A percentile compares a stretch with the other conserved stretches of the same genome.
These are phyloP conservation scores for Virgularia gustaviana DNA, from an alignment of 92 coral and sea anemone species.

Conservation along the genomic window DNA sequence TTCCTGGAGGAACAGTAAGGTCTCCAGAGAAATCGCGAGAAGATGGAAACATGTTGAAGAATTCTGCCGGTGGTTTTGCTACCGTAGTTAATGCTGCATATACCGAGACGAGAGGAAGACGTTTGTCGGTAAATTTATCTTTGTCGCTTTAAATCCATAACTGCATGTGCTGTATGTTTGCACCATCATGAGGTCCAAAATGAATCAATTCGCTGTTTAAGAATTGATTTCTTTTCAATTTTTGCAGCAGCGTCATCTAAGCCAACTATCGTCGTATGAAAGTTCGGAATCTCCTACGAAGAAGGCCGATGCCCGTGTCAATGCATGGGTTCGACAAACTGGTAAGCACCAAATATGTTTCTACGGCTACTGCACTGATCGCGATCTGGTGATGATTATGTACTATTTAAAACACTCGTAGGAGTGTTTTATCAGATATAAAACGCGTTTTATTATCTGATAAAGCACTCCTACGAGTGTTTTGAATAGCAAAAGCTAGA, in stretches of 20 bases:
- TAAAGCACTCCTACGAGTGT: too few species aligned
- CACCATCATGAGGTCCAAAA: neutral
- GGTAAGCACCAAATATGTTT: slow-evolving; percentile 43
- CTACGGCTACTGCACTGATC: too few species aligned
- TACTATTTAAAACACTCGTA: too few species aligned
- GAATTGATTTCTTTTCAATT: neutral
- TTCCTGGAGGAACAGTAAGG: too few species aligned
- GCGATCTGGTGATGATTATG: too few species aligned
- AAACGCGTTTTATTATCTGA: too few species aligned
- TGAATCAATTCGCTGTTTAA: neutral
- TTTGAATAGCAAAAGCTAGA: too few species aligned
- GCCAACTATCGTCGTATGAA: slow-evolving; percentile 55
- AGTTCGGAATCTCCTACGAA: slow-evolving; percentile 62
- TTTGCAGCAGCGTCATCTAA: slow-evolving; percentile 72
- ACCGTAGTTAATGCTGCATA: too few species aligned
- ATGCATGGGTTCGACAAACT: slow-evolving; percentile 98
- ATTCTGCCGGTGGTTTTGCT: too few species aligned
- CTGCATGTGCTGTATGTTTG: neutral
- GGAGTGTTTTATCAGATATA: too few species aligned
- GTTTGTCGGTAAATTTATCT: slow-evolving; percentile 59
- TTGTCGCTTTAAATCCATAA: neutral
- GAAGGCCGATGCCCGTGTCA: slow-evolving; percentile 73
- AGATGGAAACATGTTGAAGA: too few species aligned
- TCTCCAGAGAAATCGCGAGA: too few species aligned
- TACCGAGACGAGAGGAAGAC: slow-evolving; percentile 62